phyloP scores from a whole-genome alignment of 2,888 invertebrate genomes.

The Torymus texanus region DNA sequence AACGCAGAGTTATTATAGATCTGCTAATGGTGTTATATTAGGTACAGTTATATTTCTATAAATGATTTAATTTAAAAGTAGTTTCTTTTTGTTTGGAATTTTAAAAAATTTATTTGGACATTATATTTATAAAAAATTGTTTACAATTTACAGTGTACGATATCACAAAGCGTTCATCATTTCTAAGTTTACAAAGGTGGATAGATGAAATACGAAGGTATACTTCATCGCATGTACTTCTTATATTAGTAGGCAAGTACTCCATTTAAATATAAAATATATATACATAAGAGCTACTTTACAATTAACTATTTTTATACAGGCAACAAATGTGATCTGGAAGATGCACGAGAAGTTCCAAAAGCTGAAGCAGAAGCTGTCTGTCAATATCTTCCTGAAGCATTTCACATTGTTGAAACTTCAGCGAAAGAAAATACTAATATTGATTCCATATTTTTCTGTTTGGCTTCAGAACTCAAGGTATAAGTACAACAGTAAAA shows the following conservation, averaged over 20 bases:
- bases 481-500: conserved; percentile 72
- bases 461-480: conserved; percentile 91
- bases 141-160: conserved; percentile 87
- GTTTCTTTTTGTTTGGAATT: neutral
- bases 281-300: neutral
- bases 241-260: conserved; percentile 88
- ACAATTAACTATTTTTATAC: conserved; percentile 47
- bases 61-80: conserved; percentile 4
- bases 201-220: conserved; percentile 96
- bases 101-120: neutral
- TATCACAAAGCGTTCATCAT: conserved; percentile 94
- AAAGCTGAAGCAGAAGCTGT: conserved; percentile 90
- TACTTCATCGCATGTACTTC: conserved; percentile 92
- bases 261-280: neutral
- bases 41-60: conserved; percentile 75
- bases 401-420: conserved; percentile 90
- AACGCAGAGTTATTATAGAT: conserved; percentile 97
- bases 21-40: conserved; percentile 96
- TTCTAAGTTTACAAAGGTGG: conserved; percentile 94
- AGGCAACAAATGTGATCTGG: conserved; percentile 92
- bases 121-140: conserved; percentile 11
- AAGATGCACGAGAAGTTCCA: conserved; percentile 88
- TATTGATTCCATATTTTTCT: conserved; percentile 91
- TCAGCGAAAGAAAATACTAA: conserved; percentile 95
- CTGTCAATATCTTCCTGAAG: conserved; percentile 90